Evolutionary conservation across 2,888 invertebrate species (phyloP).

Genomic region (Drosophila robusta): DNA sequence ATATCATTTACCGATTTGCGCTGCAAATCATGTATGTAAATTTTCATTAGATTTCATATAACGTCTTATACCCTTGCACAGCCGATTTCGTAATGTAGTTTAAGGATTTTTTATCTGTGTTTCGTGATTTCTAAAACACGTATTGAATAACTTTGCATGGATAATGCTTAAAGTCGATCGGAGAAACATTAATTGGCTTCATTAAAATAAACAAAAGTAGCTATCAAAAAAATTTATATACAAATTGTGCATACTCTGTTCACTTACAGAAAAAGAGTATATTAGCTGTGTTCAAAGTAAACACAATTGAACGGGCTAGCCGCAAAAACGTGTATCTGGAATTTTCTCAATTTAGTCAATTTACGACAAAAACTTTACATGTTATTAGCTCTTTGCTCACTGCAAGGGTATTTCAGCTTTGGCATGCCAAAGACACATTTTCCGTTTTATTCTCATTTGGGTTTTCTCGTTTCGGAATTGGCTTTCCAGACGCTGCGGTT

Average conservation of each 20-base stretch:
- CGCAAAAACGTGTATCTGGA: too few relatives aligned
- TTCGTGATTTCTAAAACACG: not conserved
- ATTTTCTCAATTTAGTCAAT: not conserved
- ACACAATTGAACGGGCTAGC: too few relatives aligned
- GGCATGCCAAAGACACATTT: slow-evolving; percentile 8
- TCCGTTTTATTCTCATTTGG: not conserved
- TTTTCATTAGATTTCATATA: not conserved
- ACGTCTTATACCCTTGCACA: not conserved
- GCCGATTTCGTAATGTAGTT: not conserved
- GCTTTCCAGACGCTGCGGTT: slow-evolving; percentile 9
- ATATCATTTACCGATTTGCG: slow-evolving; percentile 18
- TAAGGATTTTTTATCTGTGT: not conserved
- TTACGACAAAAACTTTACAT: not conserved
- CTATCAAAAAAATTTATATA: too few relatives aligned
- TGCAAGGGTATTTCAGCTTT: slow-evolving; percentile 12
- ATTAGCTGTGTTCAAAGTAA: too few relatives aligned
- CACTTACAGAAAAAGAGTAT: too few relatives aligned
- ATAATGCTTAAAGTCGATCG: too few relatives aligned
- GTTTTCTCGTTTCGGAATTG: not conserved
- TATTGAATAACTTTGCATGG: too few relatives aligned
- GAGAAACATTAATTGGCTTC: too few relatives aligned
- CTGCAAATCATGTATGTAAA: slow-evolving; percentile 23
- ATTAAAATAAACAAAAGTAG: too few relatives aligned
- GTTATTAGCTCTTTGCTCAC: not conserved
- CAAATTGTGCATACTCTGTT: too few relatives aligned